These are phyloP conservation scores for Montipora capricornis DNA, from an alignment of 64 coral and sea anemone species.

Conservation along the genomic window DNA sequence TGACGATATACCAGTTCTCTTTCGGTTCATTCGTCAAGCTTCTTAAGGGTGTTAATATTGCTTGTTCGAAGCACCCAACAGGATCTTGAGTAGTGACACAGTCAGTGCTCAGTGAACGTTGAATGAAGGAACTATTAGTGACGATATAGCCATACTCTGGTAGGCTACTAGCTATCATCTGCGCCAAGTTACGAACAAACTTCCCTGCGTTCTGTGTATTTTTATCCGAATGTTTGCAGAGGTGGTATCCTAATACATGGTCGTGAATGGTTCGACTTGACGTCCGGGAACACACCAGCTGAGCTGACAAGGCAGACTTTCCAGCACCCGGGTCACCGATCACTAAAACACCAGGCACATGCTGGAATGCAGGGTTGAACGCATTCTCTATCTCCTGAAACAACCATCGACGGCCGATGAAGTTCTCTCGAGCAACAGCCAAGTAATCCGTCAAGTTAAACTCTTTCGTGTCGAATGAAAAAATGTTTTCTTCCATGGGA, in stretches of 20 bases:
- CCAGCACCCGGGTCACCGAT: constrained; percentile 70
- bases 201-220: constrained; percentile 65
- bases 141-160: constrained; percentile 51
- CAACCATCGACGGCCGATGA: constrained; percentile 78
- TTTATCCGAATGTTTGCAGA: constrained; percentile 73
- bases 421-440: constrained; percentile 27
- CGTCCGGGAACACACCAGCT: constrained; percentile 65
- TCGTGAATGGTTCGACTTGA: constrained; percentile 65
- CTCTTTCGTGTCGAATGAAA: constrained; percentile 37
- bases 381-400: constrained; percentile 31
- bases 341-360: constrained; percentile 33
- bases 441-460: constrained; percentile 61
- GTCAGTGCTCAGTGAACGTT: neutral
- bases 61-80: constrained; percentile 51
- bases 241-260: constrained; percentile 71
- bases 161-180: constrained; percentile 40
- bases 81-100: constrained; percentile 45
- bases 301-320: constrained; percentile 68
- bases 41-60: constrained; percentile 35
- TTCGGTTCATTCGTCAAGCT: neutral
- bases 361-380: neutral
- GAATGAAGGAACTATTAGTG: constrained; percentile 11
- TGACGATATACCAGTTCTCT: constrained; percentile 33
- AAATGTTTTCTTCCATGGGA: neutral
- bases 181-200: constrained; percentile 72